These are phyloP conservation scores for Smutsia gigantea DNA, from an alignment of 2,797 vertebrate species.

Conservation along the genomic window DNA sequence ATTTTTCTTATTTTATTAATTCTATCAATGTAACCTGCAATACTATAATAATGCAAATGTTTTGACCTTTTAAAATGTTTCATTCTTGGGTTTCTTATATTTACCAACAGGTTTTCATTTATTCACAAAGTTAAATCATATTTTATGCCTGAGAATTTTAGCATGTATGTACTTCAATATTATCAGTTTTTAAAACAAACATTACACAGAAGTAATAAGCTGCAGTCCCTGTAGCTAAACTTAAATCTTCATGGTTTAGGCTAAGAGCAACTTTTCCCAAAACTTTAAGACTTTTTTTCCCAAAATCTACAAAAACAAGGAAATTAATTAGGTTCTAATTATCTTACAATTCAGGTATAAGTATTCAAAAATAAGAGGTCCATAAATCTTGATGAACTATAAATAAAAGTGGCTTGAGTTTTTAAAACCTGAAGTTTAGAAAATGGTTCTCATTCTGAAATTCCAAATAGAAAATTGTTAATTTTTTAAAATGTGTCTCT, in stretches of 20 bases:
- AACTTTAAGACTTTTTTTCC: background rate
- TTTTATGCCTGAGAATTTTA: background rate
- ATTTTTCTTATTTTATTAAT: background rate
- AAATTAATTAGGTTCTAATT: background rate
- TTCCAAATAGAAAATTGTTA: slow-evolving; percentile 3
- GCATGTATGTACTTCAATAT: background rate
- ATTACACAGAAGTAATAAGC: slow-evolving; percentile 14
- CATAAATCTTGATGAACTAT: background rate
- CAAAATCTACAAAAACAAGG: background rate
- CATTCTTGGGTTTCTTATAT: background rate
- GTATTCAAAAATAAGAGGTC: background rate
- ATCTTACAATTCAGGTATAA: background rate
- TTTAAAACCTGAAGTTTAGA: slow-evolving; percentile 4
- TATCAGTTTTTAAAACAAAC: slow-evolving; percentile 40
- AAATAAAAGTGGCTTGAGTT: background rate
- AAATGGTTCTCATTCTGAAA: slow-evolving; percentile 39
- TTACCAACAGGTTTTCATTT: background rate
- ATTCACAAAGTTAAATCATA: slow-evolving; percentile 32
- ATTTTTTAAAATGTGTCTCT: background rate
- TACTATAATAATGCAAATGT: background rate
- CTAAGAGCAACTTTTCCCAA: background rate
- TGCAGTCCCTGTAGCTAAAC: background rate
- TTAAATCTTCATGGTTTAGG: background rate
- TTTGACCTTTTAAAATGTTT: slow-evolving; percentile 31
- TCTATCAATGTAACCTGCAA: background rate